Conservation (phyloP, 2,113 vertebrate genomes). For the Ornithorhynchus anatinus region DNA sequence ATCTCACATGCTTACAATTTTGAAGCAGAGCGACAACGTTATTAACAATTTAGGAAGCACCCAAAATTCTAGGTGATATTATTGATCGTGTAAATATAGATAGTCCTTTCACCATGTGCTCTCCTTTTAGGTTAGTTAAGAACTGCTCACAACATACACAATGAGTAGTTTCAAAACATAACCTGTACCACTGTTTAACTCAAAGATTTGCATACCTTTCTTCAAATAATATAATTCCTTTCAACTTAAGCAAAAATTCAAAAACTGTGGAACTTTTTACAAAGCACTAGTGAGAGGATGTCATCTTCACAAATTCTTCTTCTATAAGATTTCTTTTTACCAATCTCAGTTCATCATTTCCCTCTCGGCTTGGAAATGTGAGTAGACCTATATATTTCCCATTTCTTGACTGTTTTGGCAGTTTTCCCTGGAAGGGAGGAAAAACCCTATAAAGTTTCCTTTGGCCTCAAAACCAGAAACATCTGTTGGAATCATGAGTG, state of each 20-base stretch:
- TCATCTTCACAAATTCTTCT: conserved; percentile 33
- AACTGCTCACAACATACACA: background rate
- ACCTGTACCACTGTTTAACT: conserved; percentile 8
- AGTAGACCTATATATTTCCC: conserved; percentile 67
- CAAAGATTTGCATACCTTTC: background rate
- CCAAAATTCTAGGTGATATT: background rate
- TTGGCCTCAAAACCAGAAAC: conserved; percentile 66
- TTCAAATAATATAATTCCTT: background rate
- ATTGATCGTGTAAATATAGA: background rate
- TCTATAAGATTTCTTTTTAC: conserved; percentile 38
- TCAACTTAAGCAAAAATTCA: conserved; percentile 3
- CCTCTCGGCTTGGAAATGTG: conserved; percentile 62
- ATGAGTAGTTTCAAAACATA: background rate
- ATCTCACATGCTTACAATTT: background rate
- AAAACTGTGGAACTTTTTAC: conserved; percentile 20
- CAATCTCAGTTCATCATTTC: conserved; percentile 48
- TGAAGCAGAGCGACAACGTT: background rate
- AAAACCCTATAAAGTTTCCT: conserved; percentile 66
- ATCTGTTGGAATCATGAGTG: conserved; percentile 64
- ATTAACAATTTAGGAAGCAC: background rate
- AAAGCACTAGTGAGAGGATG: conserved; percentile 30
- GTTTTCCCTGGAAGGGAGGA: conserved; percentile 60
- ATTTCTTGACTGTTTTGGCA: conserved; percentile 69
- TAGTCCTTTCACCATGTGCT: background rate
- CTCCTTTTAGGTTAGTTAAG: background rate